Evolutionary conservation across 2,113 vertebrate genomes (phyloP).

Genomic region (Elephas maximus): DNA sequence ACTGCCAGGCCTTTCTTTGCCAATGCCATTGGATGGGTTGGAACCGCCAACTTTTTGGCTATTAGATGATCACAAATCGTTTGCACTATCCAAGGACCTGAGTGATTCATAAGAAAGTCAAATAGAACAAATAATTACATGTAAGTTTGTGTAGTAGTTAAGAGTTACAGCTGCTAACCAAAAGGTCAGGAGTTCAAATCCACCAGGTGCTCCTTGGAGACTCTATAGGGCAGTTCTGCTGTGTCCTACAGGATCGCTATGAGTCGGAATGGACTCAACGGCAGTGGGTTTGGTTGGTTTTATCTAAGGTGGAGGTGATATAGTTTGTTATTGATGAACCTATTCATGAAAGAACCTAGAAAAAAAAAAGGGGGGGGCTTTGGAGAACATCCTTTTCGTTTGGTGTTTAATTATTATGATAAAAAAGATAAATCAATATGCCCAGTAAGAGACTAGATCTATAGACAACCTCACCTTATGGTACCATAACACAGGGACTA

Average conservation of each 20-base stretch:
- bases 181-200: no score
- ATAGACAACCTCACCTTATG: not conserved
- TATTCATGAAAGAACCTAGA: conserved; percentile 8
- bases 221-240: no score
- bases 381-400: not conserved
- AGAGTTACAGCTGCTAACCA: no score
- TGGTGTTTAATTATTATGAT: not conserved
- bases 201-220: no score
- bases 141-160: no score
- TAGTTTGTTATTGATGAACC: not conserved
- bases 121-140: not conserved
- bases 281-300: not conserved
- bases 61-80: not conserved
- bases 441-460: not conserved
- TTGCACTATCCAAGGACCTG: not conserved
- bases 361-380: not conserved
- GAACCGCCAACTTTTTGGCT: not conserved
- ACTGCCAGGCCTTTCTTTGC: not conserved
- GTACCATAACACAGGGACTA: not conserved
- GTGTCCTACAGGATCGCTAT: no score
- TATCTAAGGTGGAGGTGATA: not conserved
- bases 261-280: no score
- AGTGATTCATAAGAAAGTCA: not conserved
- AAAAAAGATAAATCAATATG: not conserved
- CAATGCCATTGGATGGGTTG: not conserved